Evolutionary conservation across 1,140 invertebrate species (phyloP).

Genomic region (Lanistes nyassanus): DNA sequence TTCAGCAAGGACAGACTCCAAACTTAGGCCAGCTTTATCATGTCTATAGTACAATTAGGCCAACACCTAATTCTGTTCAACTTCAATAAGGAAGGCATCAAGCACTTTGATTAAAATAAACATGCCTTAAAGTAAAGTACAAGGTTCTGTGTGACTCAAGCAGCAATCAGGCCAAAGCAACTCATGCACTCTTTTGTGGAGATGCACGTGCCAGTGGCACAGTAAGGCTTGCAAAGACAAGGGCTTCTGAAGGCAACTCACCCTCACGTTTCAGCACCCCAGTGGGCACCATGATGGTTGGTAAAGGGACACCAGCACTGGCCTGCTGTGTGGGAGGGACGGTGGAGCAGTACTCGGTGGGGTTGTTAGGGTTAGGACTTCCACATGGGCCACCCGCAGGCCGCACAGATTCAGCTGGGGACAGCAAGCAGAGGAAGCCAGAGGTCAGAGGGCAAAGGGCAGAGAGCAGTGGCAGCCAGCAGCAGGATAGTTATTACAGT

Average conservation of each 20-base stretch:
- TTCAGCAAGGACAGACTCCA: too few relatives aligned
- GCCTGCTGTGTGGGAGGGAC: slow-evolving; percentile 83
- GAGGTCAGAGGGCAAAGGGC: slow-evolving; percentile 5
- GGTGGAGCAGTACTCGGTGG: slow-evolving; percentile 89
- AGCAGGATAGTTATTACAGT: slow-evolving; percentile 19
- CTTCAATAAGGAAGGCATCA: too few relatives aligned
- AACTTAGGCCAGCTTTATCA: too few relatives aligned
- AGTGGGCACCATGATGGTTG: slow-evolving; percentile 85
- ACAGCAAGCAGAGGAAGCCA: slow-evolving; percentile 43
- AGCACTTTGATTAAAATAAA: too few relatives aligned
- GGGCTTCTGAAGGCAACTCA: slow-evolving; percentile 37
- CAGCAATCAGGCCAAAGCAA: too few relatives aligned
- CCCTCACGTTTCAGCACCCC: slow-evolving; percentile 78
- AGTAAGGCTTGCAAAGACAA: neutral
- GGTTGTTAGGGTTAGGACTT: slow-evolving; percentile 86
- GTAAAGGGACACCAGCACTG: slow-evolving; percentile 72
- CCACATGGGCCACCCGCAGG: slow-evolving; percentile 35
- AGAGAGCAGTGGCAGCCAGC: slow-evolving; percentile 21
- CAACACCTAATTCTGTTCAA: too few relatives aligned
- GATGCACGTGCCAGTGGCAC: neutral
- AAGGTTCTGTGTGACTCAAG: too few relatives aligned
- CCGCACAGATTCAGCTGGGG: slow-evolving; percentile 35
- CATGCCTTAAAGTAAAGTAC: too few relatives aligned
- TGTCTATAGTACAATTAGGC: too few relatives aligned
- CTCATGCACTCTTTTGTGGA: too few relatives aligned